Evolutionary conservation across 2,113 vertebrate species (phyloP), one percentile per base, ranked within the genome.

Genomic region (Thunnus maccoyii): DNA sequence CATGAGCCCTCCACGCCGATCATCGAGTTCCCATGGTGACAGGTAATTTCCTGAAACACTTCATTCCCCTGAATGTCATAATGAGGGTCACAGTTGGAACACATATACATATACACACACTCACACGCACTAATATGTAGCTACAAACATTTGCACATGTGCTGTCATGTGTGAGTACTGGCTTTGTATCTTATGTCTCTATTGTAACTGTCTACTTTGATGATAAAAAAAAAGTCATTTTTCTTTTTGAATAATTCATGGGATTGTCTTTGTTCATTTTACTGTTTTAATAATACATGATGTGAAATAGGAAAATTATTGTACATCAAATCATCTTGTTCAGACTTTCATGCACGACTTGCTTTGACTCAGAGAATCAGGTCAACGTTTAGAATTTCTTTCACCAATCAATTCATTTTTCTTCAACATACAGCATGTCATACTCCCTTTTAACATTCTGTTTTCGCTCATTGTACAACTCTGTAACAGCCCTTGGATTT

Each of bases 11-110:
- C 89, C 90, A 76, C 90, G 79, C 63, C 85, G 82, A 85, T 73
- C 92, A 72, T 92, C 94, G 47, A 92, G 88, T 80, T 93, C 92
- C 90, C 90, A 92, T 83, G 81, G 90, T 76, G 93, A 95, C 92
- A 96, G 95, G 95, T 96, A 95, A 91, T 92, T 81, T 78, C 64
- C 72, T 3, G 2, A 69, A 74, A 46, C 55, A 32, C 63, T 77
- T 74, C 6, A 61, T 70, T 68, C 63, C 32, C 41, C 44, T 30
- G 41, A 48, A 56, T 65, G n/a, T 78, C 16, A 73, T 72, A 57
- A 10, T 41, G 20, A 61, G 18, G 63, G 47, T 65, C 60, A 46
- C 36, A 0, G 14, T 72, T 15, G 25, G 11, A 70, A n/a, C 48
- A 17, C 76, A 36, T 54, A 11, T 41, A 41, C 36, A 8, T 9